Base-by-base conservation (phyloP, 2,888 invertebrate species). In the Bombyx huttoni region DNA sequence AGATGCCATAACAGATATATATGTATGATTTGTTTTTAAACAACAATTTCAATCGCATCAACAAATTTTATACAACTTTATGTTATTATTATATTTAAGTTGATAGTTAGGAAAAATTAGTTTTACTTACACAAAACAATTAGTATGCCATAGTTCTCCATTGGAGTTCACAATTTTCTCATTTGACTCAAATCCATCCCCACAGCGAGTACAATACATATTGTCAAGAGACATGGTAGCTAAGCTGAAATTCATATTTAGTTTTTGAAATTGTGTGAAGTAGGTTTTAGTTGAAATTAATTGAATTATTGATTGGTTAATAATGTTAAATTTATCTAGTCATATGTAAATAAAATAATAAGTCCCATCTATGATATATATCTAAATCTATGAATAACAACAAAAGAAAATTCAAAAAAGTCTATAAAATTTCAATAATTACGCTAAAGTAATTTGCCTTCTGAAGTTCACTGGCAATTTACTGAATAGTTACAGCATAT, bases 101-200 rank as follows among this genome's bases (percentile, higher is more conserved):
- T 24, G 2, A 24, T 24, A 24, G n/a, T 24, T 24, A 24, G 5
- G 24, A 5, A 24, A 24, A 24, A 24, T 24, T 5, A 24, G 24
- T 51, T 34, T 10, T 60, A 91, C 94, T 93, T 90, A 99, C 98
- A 99, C 99, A 91, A 99, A 99, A 81, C 99, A 99, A 69, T 97
- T 96, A 7, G 97, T 96, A 89, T 99, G 99, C 98, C 98, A 99
- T 47, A 99, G 91, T 84, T 99, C 98, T 53, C 99, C 99, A 72
- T 96, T 97, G 0, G 98, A 98, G 84, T 99, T 99, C 54, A 99
- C 98, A 75, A 99, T 99, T 84, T 99, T 98, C 80, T 99, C 99
- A 75, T 98, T 95, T 14, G 96, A 91, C 69, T 96, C 96, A 85
- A 99, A 99, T 6, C 98, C 98, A 71, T 98, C 98, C 56, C 95